These are phyloP conservation scores for Epinotia brunnichana DNA, from an alignment of 2,888 invertebrate species.

Conservation along the genomic window DNA sequence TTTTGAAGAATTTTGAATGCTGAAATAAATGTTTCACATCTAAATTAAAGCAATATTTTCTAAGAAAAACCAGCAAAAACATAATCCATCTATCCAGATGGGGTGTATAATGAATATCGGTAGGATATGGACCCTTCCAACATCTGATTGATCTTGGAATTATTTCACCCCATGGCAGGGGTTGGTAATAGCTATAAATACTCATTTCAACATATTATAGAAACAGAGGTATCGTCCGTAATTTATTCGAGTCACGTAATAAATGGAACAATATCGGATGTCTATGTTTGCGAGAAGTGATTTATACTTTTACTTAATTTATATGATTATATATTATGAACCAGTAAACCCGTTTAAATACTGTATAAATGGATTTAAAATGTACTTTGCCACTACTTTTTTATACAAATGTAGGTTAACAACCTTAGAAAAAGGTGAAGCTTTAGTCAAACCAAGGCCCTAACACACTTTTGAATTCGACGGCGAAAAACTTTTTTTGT, in stretches of 20 bases:
- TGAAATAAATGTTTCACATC: too few relatives aligned
- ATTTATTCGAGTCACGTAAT: conserved; percentile 33
- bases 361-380: not conserved
- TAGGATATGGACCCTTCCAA: conserved; percentile 25
- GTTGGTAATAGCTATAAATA: conserved; percentile 22
- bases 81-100: too few relatives aligned
- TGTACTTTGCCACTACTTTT: too few relatives aligned
- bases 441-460: too few relatives aligned
- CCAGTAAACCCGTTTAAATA: too few relatives aligned
- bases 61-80: not conserved
- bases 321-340: not conserved
- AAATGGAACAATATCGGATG: conserved; percentile 12
- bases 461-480: too few relatives aligned
- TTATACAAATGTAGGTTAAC: too few relatives aligned
- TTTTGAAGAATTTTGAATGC: too few relatives aligned
- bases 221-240: conserved; percentile 6
- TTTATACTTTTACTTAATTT: conserved; percentile 9
- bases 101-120: conserved; percentile 26
- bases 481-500: too few relatives aligned
- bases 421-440: too few relatives aligned
- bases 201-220: not conserved
- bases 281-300: conserved; percentile 17
- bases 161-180: conserved; percentile 31
- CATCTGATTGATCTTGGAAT: conserved; percentile 41
- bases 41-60: not conserved